These are phyloP conservation scores for Alloscopus bannaensis DNA, from an alignment of 2,888 invertebrate species.

Conservation along the genomic window DNA sequence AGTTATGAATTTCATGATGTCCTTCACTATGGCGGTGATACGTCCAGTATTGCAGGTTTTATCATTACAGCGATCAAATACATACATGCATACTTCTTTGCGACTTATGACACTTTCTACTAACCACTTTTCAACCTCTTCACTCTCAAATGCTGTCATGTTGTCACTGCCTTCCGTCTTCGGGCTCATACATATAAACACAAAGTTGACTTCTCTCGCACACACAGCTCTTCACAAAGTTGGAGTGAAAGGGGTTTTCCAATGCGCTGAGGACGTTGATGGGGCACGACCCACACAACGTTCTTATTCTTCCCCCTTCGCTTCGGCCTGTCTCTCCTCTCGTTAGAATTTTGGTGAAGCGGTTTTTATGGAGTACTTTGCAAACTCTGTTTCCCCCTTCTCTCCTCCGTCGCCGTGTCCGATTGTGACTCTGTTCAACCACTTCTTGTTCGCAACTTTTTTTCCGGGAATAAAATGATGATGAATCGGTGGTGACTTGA, in stretches of 20 bases:
- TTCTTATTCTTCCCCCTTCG: background rate
- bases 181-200: conserved; percentile 61
- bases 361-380: too few species aligned
- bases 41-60: too few species aligned
- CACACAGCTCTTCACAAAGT: background rate
- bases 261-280: conserved; percentile 4
- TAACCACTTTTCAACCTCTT: conserved; percentile 77
- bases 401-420: background rate
- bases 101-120: conserved; percentile 26
- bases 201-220: background rate
- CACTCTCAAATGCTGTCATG: conserved; percentile 71
- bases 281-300: background rate
- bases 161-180: conserved; percentile 44
- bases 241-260: background rate
- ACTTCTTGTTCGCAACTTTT: background rate
- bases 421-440: background rate
- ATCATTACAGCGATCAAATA: too few species aligned
- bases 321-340: background rate
- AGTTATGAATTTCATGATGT: too few species aligned
- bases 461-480: background rate
- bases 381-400: background rate
- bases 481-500: background rate
- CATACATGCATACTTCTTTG: too few species aligned
- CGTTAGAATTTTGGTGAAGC: too few species aligned
- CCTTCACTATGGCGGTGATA: too few species aligned